Percentiles rank a stretch among this genome's conserved stretches.
phyloP scores from a whole-genome alignment of 2,888 invertebrate genomes.

The Melitaea athalia region DNA sequence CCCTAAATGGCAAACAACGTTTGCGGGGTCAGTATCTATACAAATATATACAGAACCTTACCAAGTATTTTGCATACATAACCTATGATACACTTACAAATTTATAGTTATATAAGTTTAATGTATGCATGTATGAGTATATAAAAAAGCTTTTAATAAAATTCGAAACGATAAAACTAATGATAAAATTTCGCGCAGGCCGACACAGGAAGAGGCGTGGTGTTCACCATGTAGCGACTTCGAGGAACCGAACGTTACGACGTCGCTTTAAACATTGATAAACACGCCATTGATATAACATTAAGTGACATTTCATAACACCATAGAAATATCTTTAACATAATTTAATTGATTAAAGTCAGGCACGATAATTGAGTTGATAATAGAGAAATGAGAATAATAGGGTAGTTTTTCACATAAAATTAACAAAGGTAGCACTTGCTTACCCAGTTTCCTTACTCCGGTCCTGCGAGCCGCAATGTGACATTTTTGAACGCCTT shows the following conservation, averaged over 20 bases:
- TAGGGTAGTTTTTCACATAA: too few relatives aligned
- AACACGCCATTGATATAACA: conserved; percentile 26
- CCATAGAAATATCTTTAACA: background rate
- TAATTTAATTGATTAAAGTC: background rate
- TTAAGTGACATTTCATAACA: background rate
- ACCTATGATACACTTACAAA: background rate
- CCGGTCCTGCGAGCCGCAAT: too few relatives aligned
- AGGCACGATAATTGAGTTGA: too few relatives aligned
- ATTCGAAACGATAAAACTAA: conserved; percentile 2
- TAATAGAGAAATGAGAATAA: too few relatives aligned
- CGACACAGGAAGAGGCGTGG: conserved; percentile 73
- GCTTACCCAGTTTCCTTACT: too few relatives aligned
- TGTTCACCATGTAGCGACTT: conserved; percentile 59
- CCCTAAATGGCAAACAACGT: too few relatives aligned
- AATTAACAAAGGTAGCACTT: too few relatives aligned
- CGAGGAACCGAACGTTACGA: conserved; percentile 43
- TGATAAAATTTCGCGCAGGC: conserved; percentile 35
- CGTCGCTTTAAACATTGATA: conserved; percentile 22
- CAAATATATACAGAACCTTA: too few relatives aligned
- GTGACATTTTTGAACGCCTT: too few relatives aligned
- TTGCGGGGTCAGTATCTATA: too few relatives aligned
- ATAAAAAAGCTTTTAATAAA: background rate
- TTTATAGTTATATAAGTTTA: background rate
- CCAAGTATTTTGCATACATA: background rate
- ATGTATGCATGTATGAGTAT: background rate